These are phyloP conservation scores for Loriculus beryllinus DNA, from an alignment of 2,797 vertebrate species.

Conservation along the genomic window DNA sequence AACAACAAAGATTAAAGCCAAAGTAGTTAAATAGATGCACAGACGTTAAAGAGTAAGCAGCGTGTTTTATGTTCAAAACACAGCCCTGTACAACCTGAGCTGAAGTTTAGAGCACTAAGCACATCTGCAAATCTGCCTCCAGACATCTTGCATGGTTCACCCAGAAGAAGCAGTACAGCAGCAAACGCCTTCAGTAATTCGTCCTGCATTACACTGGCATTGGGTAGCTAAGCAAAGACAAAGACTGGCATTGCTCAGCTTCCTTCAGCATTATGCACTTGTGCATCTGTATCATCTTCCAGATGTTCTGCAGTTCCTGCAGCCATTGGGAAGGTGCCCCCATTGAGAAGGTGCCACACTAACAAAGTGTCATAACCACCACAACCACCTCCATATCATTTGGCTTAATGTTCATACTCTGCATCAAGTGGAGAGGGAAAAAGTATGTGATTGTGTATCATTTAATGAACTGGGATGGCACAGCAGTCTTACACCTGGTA, in stretches of 20 bases:
- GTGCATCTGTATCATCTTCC: background rate
- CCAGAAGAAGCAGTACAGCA: background rate
- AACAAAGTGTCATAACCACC: background rate
- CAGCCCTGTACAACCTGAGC: background rate
- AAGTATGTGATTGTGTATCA: background rate
- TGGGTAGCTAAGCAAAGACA: background rate
- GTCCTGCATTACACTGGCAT: background rate
- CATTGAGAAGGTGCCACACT: background rate
- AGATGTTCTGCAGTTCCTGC: background rate
- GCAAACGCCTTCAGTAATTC: background rate
- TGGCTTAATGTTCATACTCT: background rate
- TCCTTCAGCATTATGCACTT: background rate
- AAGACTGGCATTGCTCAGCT: background rate
- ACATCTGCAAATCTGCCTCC: background rate
- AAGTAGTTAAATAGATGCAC: background rate
- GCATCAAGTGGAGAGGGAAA: background rate
- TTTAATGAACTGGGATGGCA: background rate
- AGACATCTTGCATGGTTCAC: background rate
- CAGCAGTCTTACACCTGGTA: background rate
- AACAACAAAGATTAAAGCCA: background rate
- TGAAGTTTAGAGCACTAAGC: background rate
- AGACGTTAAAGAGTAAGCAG: background rate
- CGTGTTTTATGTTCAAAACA: background rate
- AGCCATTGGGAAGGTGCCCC: background rate
- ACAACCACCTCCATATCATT: background rate